Evolutionary conservation across 1,140 invertebrate species (phyloP), one percentile per base, ranked within the genome.

Genomic region (Anoplophora glabripennis): DNA sequence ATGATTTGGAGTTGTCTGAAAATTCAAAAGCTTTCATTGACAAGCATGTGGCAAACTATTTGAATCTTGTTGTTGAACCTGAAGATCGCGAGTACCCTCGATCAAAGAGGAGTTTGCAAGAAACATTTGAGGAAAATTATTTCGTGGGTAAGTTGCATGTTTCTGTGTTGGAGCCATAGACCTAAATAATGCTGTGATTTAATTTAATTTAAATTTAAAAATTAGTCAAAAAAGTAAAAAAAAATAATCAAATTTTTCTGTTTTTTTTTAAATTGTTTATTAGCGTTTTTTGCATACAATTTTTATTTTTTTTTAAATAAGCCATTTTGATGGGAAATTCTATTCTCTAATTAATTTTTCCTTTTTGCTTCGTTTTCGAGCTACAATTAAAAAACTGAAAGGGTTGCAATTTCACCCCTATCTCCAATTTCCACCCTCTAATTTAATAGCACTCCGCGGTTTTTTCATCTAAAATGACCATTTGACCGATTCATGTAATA

Each of bases 11-110:
- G 47, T 49, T 68, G 7, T 49, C 56, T 28, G 21, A 61, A 47
- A 28, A 47, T 47, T 54, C 48, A 8, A 60, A 60, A 37, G 40
- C 48, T 34, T 71, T 67, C 53, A 67, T 71, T 51, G 57, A 70
- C 34, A 58, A 53, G 12, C 63, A 71, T 58, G 53, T 67, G 7
- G 53, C 68, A 40, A 67, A 66, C 55, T 71, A 68, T 59, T 34
- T 66, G 0, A 17, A 62, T 54, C 45, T 72, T 21, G 59, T 71
- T n/a, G 15, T 35, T 5, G 44, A 47, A 42, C 45, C 51, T 7
- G 53, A 62, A n/a, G 38, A 59, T n/a, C 41, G 53, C 14, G 38
- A 38, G 41, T 56, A 21, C 35, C 11, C 57, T 14, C 60, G 41
- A 49, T 54, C 40, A 49, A 65, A 64, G 48, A 67, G 63, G 54